Evolutionary conservation across 2,888 invertebrate genomes (phyloP).

Genomic region (Tricholauxania praeusta): DNA sequence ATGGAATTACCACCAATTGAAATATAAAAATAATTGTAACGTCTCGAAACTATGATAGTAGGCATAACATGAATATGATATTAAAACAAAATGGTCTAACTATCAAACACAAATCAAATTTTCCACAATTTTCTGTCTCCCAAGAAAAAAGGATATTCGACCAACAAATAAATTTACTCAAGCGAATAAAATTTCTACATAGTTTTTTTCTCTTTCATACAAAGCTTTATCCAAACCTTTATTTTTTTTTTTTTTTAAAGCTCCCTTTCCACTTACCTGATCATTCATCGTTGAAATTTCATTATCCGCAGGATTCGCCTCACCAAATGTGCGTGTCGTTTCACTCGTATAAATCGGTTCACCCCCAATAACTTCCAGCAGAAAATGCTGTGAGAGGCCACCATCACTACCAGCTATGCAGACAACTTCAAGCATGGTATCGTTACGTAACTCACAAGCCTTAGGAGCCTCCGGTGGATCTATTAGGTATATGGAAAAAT

Average conservation of each 20-base stretch:
- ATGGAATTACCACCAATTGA: too few species aligned
- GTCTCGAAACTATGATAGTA: too few species aligned
- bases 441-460: slow-evolving; percentile 79
- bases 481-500: slow-evolving; percentile 62
- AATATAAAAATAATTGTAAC: too few species aligned
- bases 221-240: too few species aligned
- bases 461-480: slow-evolving; percentile 82
- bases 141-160: too few species aligned
- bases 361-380: slow-evolving; percentile 80
- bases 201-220: too few species aligned
- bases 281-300: slow-evolving; percentile 76
- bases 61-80: too few species aligned
- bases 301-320: slow-evolving; percentile 68
- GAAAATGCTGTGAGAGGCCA: slow-evolving; percentile 84
- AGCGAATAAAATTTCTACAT: too few species aligned
- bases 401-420: slow-evolving; percentile 86
- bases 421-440: slow-evolving; percentile 75
- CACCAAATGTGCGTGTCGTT: slow-evolving; percentile 64
- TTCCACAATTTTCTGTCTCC: too few species aligned
- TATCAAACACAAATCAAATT: too few species aligned
- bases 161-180: too few species aligned
- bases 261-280: slow-evolving; percentile 69
- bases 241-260: background rate
- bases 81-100: too few species aligned
- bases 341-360: slow-evolving; percentile 71